Evolutionary conservation across 2,797 vertebrate species (phyloP).

Genomic region (Babyrousa celebensis): DNA sequence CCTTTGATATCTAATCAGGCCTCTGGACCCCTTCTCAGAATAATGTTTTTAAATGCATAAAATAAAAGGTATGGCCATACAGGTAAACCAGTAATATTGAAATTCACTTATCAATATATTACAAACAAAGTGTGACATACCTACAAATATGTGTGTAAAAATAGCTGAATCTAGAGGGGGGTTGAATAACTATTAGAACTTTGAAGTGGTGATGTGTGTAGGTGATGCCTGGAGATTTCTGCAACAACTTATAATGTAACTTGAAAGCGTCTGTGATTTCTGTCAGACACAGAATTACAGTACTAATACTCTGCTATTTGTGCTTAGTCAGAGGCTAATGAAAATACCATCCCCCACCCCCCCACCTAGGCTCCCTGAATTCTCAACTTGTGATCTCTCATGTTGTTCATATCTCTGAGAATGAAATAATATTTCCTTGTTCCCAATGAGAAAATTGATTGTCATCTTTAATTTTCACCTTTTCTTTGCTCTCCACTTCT

Average conservation of each 20-base stretch:
- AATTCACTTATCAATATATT: background rate
- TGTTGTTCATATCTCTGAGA: background rate
- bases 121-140: background rate
- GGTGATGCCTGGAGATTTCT: background rate
- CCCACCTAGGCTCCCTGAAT: background rate
- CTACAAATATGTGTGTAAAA: background rate
- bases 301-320: background rate
- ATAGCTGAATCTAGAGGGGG: background rate
- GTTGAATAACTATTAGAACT: background rate
- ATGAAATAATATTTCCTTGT: background rate
- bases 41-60: slow-evolving; percentile 26
- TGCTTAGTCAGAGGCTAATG: background rate
- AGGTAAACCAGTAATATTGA: background rate
- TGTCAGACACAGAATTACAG: background rate
- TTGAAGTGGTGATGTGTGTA: background rate
- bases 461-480: background rate
- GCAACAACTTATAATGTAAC: background rate
- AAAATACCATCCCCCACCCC: background rate
- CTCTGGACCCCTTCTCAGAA: background rate
- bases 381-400: background rate
- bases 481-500: background rate
- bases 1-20: background rate
- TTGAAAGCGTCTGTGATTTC: background rate
- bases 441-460: background rate
- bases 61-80: background rate